Evolutionary conservation across 2,888 invertebrate genomes (phyloP), one percentile per base, ranked within the genome.

Genomic region (Chrysina gloriosa): DNA sequence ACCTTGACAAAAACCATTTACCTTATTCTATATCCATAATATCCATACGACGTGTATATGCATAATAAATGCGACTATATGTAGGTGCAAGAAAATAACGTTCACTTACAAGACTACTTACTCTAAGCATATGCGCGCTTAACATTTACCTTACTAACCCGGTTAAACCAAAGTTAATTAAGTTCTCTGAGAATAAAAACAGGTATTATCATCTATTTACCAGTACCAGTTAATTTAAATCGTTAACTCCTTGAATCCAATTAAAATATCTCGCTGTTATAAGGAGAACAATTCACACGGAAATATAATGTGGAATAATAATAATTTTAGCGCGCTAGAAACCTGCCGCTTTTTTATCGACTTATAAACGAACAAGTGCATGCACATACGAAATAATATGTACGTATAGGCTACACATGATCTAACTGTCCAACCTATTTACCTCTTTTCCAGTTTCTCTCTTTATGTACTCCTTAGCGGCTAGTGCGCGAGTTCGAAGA

Each of bases 361-460:
- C 7, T n/a, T 45, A 31, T 23, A 56, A 9, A 56, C 9, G 36
- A 19, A 19, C 56, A 23, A n/a, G 7, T 36, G 36, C 19, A n/a
- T 36, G 19, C 23, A n/a, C 34, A 52, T 11, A 29, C 19, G 29
- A 34, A 19, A 11, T 36, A 25, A 11, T 25, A 11, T 11, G 50
- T 27, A 16, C 14, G 58, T 23, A 39, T 58, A 42, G 19, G 11
- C n/a, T n/a, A 58, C 39, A 58, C 14, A 47, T 58, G 34, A 66
- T 47, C 56, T 66, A 66, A 66, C 65, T 66, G 65, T 66, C 31
- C 65, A 66, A 66, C 65, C 65, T 56, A 66, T 66, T 66, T 66
- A 66, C 65, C 65, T 66, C 65, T 47, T 66, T 66, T 66, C 56
- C 65, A 66, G 65, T 66, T 66, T 56, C 45, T 56, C 19, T 39